Evolutionary conservation across 2,888 invertebrate species (phyloP), one percentile per base, ranked within the genome.

Genomic region (Lepidocyrtoides sp.): DNA sequence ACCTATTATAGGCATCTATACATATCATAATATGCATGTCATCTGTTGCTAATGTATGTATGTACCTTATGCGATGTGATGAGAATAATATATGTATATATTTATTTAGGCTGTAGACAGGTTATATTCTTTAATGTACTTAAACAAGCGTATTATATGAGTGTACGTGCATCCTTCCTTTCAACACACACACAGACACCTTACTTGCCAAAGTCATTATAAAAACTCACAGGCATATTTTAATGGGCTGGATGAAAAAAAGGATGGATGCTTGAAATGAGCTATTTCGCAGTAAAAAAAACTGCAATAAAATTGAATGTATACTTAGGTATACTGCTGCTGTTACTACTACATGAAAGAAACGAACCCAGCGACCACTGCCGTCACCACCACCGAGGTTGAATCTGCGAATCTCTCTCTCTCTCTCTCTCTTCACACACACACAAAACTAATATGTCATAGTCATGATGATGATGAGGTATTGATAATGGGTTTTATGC

Each of bases 221-320:
- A 75, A 75, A 75, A 75, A 75, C 75, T 75, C 75, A 75, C 79
- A 36, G 79, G 60, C 44, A 44, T 44, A 54, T 82, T 36, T 81
- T 81, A 82, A 82, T 82, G 82, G 82, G 23, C 82, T 82, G 82
- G 82, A 66, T 69, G 66, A 66, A 29, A 83, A n/a, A 82, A 82
- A 66, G 36, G 57, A 44, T 83, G 66, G 44, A 44, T 66, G 63
- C 44, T 41, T 75, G 48, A 75, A 69, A 29, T 48, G 79, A 57
- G 36, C 57, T 36, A 41, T 57, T 81, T 54, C 57, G 79, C 57
- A 81, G 54, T 57, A 57, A 81, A 57, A n/a, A 81, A 36, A 69
- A 54, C 20, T 54, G 79, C 57, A 81, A 57, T 57, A 81, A 81
- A 81, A 75, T 0, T 57, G 57, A 17, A 20, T 81, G 32, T 57